Evolutionary conservation across 2,888 invertebrate genomes (phyloP), one percentile per base, ranked within the genome.

Genomic region (Synergus itoensis): DNA sequence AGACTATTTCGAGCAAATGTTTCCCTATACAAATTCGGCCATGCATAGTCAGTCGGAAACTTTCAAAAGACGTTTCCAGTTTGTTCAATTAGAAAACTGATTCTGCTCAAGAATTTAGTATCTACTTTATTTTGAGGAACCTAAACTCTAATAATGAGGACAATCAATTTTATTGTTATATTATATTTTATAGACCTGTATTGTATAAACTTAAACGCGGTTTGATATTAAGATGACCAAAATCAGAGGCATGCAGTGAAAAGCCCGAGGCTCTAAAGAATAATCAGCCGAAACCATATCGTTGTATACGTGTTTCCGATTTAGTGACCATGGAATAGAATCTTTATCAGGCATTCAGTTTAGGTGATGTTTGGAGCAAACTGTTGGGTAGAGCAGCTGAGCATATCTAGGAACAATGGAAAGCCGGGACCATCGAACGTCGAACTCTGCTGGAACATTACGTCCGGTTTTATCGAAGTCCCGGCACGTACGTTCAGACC

Each of bases 401-500:
- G 14, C 21, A 21, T 65, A 69, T 60, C 21, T 16, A 36, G n/a
- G 73, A 48, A 73, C 73, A 73, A 73, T 73, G 73, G 53, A 73
- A 53, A 73, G 48, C 73, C 53, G n/a, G 48, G 73, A 73, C 73
- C 73, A 73, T 73, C 53, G 73, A 73, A 73, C 73, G 62, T 76
- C 62, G 67, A 36, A 40, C 77, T 63, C 60, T 79, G 60, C 53
- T 36, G 28, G 57, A 76, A 62, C 77, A 63, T 79, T 36, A 69
- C 67, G 12, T 64, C 28, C 73, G 73, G 83, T 81, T 85, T 84
- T 85, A 86, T 86, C 78, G 84, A 77, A 86, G 81, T 85, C 86
- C 63, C 65, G 75, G 82, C 87, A 87, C 87, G 87, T 87, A 86
- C 83, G 83, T 80, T 82, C 81, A 77, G 81, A 81, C 86, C 85